phyloP scores from a whole-genome alignment of 2,797 vertebrate species.

The Okamejei kenojei region DNA sequence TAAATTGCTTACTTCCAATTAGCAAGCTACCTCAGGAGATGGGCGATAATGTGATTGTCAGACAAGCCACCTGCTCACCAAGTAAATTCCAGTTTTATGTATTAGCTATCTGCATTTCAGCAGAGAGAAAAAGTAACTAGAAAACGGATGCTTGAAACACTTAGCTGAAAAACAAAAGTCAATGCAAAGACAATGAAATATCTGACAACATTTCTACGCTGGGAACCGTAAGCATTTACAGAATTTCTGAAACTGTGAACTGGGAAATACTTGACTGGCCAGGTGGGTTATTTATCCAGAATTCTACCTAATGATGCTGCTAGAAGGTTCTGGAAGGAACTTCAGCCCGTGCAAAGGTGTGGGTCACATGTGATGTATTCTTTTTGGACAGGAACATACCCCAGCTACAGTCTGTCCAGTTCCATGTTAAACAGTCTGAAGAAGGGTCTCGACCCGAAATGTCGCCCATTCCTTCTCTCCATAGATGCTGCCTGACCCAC shows the following conservation, averaged over 20 bases:
- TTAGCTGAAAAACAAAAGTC: neutral
- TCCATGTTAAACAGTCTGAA: no score
- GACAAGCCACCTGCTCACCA: neutral
- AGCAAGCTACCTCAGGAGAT: neutral
- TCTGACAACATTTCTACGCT: neutral
- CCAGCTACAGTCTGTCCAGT: neutral
- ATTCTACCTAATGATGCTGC: neutral
- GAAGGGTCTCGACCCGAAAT: no score
- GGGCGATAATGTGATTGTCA: neutral
- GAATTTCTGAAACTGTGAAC: neutral
- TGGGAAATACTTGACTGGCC: neutral
- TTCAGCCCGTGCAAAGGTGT: neutral
- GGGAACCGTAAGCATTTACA: neutral
- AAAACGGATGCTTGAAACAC: neutral
- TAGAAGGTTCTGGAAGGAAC: neutral
- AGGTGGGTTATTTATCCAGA: neutral
- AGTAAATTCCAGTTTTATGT: neutral
- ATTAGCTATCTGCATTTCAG: neutral
- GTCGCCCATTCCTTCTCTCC: no score
- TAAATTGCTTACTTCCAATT: neutral
- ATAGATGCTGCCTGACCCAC: no score
- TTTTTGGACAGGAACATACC: neutral
- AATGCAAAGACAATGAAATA: neutral
- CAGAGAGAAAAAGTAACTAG: no score
- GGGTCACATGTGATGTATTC: neutral